Conservation (phyloP, 1,140 invertebrate genomes). For the Leptonema lineaticorne region DNA sequence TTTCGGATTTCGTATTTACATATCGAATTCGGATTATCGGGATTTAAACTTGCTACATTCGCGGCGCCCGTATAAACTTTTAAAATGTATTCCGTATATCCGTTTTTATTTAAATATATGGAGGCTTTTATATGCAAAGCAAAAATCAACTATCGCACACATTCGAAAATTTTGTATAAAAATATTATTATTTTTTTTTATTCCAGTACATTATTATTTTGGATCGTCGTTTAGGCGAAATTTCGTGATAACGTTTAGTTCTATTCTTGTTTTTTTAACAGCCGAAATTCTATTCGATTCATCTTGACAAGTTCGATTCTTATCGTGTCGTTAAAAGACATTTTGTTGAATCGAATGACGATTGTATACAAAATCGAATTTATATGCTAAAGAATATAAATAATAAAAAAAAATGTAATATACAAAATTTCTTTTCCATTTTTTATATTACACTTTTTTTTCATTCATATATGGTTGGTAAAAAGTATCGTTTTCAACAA, state of each 20-base stretch:
- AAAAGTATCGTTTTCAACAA: no score
- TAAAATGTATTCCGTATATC: slow-evolving; percentile 17
- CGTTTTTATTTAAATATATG: slow-evolving; percentile 16
- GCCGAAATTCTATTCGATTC: not conserved
- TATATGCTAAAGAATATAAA: not conserved
- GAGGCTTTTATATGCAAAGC: no score
- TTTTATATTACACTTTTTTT: no score
- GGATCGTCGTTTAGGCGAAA: slow-evolving; percentile 1
- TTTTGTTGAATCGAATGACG: not conserved
- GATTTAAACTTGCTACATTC: not conserved
- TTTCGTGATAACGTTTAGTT: not conserved
- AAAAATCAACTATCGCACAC: not conserved
- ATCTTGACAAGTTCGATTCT: slow-evolving; percentile 1
- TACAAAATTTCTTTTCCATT: no score
- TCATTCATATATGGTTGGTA: no score
- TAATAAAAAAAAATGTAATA: not conserved
- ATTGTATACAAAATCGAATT: slow-evolving; percentile 1
- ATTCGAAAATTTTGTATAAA: slow-evolving; percentile 6
- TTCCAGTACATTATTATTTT: no score
- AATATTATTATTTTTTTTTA: not conserved
- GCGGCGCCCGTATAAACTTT: not conserved
- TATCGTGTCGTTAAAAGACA: not conserved
- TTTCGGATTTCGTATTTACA: not conserved
- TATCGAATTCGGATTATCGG: slow-evolving; percentile 5
- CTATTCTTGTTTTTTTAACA: no score